Evolutionary conservation across 2,888 invertebrate species (phyloP).

Genomic region (Geophilus truncorum): DNA sequence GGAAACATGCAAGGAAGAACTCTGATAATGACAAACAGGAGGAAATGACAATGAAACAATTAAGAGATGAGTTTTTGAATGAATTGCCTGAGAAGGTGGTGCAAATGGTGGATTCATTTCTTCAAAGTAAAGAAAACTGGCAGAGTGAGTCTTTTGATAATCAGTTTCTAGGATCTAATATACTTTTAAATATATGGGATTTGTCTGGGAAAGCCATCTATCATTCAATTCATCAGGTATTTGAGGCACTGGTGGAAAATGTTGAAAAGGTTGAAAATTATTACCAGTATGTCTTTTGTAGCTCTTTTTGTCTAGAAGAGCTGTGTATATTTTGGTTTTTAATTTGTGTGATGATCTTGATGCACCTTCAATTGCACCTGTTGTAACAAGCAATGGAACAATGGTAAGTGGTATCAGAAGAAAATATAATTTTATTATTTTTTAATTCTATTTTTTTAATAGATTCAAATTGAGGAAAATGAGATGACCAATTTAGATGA

Average conservation of each 20-base stretch:
- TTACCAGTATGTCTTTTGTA: background rate
- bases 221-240: conserved; percentile 5
- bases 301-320: conserved; percentile 15
- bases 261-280: background rate
- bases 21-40: background rate
- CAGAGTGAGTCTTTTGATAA: background rate
- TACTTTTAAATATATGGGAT: conserved; percentile 25
- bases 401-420: background rate
- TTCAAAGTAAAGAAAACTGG: conserved; percentile 23
- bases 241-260: background rate
- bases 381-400: background rate
- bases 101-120: background rate
- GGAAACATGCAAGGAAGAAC: background rate
- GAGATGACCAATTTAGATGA: conserved; percentile 33
- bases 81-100: background rate
- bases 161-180: background rate
- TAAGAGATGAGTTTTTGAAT: conserved; percentile 20
- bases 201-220: background rate
- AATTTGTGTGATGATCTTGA: conserved; percentile 28
- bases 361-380: background rate
- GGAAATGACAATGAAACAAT: background rate
- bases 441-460: background rate
- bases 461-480: conserved; percentile 27
- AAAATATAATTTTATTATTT: background rate
- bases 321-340: conserved; percentile 22